phyloP scores from a whole-genome alignment of 2,113 vertebrate genomes.

The Ochotona princeps region DNA sequence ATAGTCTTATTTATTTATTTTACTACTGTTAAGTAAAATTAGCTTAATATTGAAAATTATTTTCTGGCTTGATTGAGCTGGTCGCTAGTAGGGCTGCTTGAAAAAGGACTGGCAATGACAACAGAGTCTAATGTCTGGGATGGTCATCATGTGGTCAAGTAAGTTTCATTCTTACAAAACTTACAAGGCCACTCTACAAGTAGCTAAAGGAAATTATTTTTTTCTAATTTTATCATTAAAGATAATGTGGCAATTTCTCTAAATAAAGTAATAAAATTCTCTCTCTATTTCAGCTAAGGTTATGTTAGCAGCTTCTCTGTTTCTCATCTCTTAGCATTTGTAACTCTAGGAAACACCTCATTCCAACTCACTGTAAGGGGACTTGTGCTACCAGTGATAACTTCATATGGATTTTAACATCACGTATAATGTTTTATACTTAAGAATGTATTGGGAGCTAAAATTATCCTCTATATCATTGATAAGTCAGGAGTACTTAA shows the following conservation, averaged over 20 bases:
- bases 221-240: neutral
- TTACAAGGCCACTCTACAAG: neutral
- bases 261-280: neutral
- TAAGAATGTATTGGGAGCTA: neutral
- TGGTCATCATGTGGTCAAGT: neutral
- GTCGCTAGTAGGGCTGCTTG: neutral
- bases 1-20: constrained; percentile 1
- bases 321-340: neutral
- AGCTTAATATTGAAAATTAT: neutral
- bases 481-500: neutral
- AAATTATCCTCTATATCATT: neutral
- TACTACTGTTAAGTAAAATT: neutral
- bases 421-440: neutral
- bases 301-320: constrained; percentile 4
- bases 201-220: neutral
- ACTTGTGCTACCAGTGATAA: neutral
- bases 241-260: neutral
- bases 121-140: neutral
- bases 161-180: neutral
- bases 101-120: neutral
- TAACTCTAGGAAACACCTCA: neutral
- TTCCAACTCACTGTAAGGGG: neutral
- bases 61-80: neutral
- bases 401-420: neutral
- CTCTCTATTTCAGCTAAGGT: neutral